Base-by-base conservation (phyloP, 1,140 invertebrate genomes). In the Coenobita brevimanus region DNA sequence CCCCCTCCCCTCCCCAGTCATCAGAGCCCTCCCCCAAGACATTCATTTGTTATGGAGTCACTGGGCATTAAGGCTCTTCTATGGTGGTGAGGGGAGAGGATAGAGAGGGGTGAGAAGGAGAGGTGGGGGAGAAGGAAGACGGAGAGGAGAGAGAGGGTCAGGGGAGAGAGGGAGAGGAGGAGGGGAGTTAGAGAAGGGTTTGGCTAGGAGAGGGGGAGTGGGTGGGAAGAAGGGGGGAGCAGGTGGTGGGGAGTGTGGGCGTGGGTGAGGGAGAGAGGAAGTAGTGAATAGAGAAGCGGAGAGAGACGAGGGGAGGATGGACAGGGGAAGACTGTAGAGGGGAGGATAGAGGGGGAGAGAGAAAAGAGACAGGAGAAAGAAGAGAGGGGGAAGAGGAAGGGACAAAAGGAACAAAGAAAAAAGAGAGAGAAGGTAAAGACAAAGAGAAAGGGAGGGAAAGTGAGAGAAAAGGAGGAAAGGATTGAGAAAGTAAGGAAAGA, bases 41-140 rank as follows among this genome's bases (percentile, higher is more conserved):
- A 73, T 64, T 83, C 81, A 83, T 83, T 83, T 83, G 81, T 83
- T 83, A 83, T 83, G 36, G 81, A 83, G 81, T 83, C 81, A 83
- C 64, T 73, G 57, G 64, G 81, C 81, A 83, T 83, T 83, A 83
- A 83, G 81, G 81, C 43, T 67, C 64, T 67, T 30, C 21, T 30
- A 33, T n/a, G 10, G 41, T 21, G 27, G 38, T 2, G 30, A 17
- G 73, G 13, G 3, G 13, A 50, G 13, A 13, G 33, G 38, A 50
- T 43, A 27, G 24, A 4, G 33, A 67, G 41, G 46, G 36, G 27
- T 36, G 41, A 46, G 6, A 41, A 71, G 81, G 38, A 69, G 46
- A 27, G 38, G 50, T 60, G 50, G 36, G 54, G 36, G 76, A 60
- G 33, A 43, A 62, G 41, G 36, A 43, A n/a, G n/a, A n/a, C n/a